phyloP scores from a whole-genome alignment of 2,113 vertebrate genomes.

The Tupaia tana region DNA sequence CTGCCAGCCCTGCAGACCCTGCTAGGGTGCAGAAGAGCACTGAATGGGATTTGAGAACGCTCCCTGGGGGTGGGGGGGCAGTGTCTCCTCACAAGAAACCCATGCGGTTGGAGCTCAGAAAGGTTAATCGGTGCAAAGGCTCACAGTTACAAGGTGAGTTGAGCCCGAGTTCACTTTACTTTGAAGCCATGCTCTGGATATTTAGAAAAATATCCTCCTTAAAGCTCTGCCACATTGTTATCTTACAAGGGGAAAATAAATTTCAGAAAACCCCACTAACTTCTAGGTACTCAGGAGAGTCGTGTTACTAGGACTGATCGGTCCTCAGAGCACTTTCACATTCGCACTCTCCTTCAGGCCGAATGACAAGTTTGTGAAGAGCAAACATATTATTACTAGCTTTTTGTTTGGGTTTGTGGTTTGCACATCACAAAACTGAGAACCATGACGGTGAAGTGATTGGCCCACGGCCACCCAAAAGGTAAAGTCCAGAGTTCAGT shows the following conservation, averaged over 20 bases:
- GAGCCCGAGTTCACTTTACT: background rate
- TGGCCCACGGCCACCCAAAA: background rate
- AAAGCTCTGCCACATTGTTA: background rate
- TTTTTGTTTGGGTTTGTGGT: background rate
- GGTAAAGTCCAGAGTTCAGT: background rate
- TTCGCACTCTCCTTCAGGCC: background rate
- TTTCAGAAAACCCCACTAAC: background rate
- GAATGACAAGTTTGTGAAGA: background rate
- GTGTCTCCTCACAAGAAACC: background rate
- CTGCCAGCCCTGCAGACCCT: background rate
- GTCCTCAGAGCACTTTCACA: background rate
- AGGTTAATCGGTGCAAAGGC: background rate
- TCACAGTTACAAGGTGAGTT: background rate
- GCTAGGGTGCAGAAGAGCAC: background rate
- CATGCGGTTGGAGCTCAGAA: background rate
- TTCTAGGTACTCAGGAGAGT: background rate
- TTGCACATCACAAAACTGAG: background rate
- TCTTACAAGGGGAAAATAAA: background rate
- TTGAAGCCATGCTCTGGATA: background rate
- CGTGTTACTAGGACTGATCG: background rate
- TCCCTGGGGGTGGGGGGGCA: background rate
- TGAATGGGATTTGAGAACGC: background rate
- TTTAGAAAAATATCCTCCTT: background rate
- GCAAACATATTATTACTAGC: background rate
- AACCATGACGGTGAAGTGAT: background rate